Evolutionary conservation across 2,888 invertebrate genomes (phyloP), one percentile per base, ranked within the genome.

Genomic region (Diadegma fenestrale): DNA sequence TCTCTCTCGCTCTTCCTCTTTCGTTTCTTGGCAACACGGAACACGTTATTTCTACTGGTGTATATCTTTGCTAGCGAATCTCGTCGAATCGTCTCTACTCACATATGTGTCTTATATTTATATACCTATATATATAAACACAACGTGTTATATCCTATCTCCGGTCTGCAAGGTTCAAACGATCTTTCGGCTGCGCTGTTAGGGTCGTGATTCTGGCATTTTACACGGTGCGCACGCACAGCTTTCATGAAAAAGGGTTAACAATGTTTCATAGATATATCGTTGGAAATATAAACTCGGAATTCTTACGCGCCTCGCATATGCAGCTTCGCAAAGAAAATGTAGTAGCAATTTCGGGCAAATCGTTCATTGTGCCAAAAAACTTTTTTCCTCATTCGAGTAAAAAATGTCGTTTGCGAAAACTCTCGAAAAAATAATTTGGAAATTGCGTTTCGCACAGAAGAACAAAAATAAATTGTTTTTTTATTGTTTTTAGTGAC

Each of bases 51-150:
- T 76, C 63, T 68, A 82, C 82, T 68, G 63, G 63, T 76, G 63
- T 83, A 72, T 84, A 86, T 87, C 86, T 86, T 77, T 58, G 51
- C 76, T 71, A 81, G 73, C 72, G 83, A 84, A 88, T 87, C 87
- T 88, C 81, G 30, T 68, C 73, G 84, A 87, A 87, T 82, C 82
- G 82, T 85, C 80, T 85, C 64, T 79, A 69, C 82, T 61, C 73
- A 72, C 66, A 45, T 69, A 83, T 66, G 54, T 58, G 14, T 26
- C 14, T 1, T 22, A 26, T 73, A 75, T 26, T 45, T 75, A 75
- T 75, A 48, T 75, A 48, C 17, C 54, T 77, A 66, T 66, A 66
- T 76, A 72, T 43, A 63, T 30, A 43, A 14, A 58, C 58, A 80
- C 61, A 48, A 82, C 80, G 80, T 76, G 71, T 66, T 80, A 72